These are phyloP conservation scores for Sympetrum striolatum DNA, from an alignment of 2,888 invertebrate genomes.

Conservation along the genomic window DNA sequence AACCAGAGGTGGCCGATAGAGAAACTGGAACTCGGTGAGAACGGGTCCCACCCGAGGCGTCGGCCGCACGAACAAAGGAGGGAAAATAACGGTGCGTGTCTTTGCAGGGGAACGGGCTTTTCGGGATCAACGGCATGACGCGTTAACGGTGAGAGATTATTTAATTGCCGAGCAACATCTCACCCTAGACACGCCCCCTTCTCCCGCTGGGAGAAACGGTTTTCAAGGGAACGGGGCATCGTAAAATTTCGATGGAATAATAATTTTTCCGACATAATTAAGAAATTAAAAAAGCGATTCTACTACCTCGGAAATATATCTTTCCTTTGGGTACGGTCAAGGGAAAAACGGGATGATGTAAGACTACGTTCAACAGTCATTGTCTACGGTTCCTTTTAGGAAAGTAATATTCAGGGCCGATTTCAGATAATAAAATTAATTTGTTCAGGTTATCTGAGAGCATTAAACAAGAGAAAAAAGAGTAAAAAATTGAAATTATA, in stretches of 20 bases:
- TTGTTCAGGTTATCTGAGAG: too few species aligned
- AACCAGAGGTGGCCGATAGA: background rate
- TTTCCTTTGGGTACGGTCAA: too few species aligned
- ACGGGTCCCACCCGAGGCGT: background rate
- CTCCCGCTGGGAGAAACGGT: background rate
- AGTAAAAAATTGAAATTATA: too few species aligned
- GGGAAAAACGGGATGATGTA: too few species aligned
- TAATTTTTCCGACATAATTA: background rate
- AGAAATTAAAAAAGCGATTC: background rate
- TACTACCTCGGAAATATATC: too few species aligned
- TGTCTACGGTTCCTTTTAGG: too few species aligned
- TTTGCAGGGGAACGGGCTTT: background rate
- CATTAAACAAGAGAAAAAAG: too few species aligned
- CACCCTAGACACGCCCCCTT: background rate
- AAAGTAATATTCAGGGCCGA: too few species aligned
- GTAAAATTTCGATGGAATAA: background rate
- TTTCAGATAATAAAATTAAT: too few species aligned
- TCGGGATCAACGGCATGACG: background rate
- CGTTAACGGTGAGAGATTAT: background rate
- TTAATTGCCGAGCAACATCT: background rate
- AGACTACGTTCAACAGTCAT: too few species aligned
- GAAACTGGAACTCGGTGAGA: background rate
- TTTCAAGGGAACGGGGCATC: background rate
- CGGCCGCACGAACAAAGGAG: background rate
- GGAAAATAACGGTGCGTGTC: background rate